These are phyloP conservation scores for Heteromyza rotundicornis DNA, from an alignment of 2,888 invertebrate genomes.

Conservation along the genomic window DNA sequence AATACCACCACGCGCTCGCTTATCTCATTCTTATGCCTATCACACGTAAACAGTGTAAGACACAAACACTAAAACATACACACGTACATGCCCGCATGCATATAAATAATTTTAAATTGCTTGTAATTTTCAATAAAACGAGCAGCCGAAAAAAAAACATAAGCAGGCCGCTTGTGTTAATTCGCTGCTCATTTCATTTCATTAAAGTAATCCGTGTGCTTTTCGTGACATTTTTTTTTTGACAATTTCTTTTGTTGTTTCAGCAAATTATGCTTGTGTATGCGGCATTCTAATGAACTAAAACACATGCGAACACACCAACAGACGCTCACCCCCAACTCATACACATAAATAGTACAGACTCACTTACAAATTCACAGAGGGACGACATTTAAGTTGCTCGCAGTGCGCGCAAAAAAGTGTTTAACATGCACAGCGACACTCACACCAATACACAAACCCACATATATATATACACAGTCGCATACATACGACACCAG, in stretches of 20 bases:
- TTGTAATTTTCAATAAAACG: slow-evolving; percentile 36
- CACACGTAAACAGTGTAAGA: slow-evolving; percentile 1
- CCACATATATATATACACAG: background rate
- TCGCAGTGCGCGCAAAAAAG: too few species aligned
- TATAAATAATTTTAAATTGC: slow-evolving; percentile 39
- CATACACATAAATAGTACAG: background rate
- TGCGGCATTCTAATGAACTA: slow-evolving; percentile 16
- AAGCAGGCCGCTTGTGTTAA: background rate
- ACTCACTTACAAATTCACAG: too few species aligned
- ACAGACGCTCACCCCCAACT: background rate
- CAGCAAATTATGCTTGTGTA: slow-evolving; percentile 13
- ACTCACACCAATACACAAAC: too few species aligned
- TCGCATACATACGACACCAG: background rate
- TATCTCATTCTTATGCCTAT: slow-evolving; percentile 10
- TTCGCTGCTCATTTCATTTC: slow-evolving; percentile 12
- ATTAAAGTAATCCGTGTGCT: slow-evolving; percentile 9
- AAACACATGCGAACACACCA: slow-evolving; percentile 1
- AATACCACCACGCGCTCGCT: slow-evolving; percentile 16
- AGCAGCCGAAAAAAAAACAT: background rate
- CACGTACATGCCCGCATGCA: background rate
- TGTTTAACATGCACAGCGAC: too few species aligned
- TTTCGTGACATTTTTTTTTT: slow-evolving; percentile 1
- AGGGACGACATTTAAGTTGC: too few species aligned
- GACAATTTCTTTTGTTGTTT: background rate
- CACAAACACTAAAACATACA: background rate